Conservation (phyloP, 2,888 invertebrate genomes). For the Melikaiella ostensackeni region DNA sequence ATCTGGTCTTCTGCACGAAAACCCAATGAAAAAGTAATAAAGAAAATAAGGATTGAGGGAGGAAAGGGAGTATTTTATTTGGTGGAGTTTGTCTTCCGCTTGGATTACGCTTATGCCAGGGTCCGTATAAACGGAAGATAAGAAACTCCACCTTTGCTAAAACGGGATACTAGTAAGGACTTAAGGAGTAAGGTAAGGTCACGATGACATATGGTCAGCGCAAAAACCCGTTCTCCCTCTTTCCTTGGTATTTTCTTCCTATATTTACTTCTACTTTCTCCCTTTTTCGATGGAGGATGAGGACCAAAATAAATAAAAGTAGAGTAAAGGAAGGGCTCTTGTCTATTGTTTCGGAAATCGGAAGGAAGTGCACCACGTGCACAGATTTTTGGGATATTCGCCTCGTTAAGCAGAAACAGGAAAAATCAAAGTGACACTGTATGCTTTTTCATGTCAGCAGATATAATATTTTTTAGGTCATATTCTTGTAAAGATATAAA, state of each 20-base stretch:
- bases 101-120: conserved; percentile 62
- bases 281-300: conserved; percentile 29
- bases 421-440: background rate
- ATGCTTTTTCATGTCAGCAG: background rate
- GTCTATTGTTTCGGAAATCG: conserved; percentile 52
- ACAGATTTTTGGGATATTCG: conserved; percentile 44
- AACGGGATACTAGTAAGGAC: conserved; percentile 61
- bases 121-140: conserved; percentile 67
- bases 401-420: conserved; percentile 10
- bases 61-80: conserved; percentile 60
- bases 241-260: conserved; percentile 35
- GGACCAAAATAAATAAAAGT: conserved; percentile 29
- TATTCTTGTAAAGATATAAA: background rate
- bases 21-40: background rate
- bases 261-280: conserved; percentile 32
- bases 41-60: background rate
- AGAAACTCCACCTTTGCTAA: conserved; percentile 30
- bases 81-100: conserved; percentile 68
- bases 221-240: conserved; percentile 50
- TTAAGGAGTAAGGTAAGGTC: conserved; percentile 60
- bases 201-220: conserved; percentile 69
- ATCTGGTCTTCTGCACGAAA: background rate
- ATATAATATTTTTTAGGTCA: background rate
- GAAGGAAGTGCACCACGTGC: conserved; percentile 63
- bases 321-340: conserved; percentile 14